Conservation (phyloP, 2,888 invertebrate species). For the Hermaeophaga mercurialis region DNA sequence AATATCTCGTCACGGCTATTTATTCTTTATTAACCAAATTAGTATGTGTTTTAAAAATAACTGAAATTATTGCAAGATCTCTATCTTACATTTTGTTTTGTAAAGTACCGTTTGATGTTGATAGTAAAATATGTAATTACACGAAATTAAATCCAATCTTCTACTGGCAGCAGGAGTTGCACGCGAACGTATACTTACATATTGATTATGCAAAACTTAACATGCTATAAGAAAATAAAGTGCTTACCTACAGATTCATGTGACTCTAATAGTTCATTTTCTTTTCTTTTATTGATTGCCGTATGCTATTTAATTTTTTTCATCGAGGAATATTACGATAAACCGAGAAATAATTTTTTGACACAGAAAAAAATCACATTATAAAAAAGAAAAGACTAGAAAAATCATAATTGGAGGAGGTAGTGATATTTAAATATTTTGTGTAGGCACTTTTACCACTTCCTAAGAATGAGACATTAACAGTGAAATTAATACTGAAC, state of each 20-base stretch:
- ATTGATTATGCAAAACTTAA: conserved; percentile 32
- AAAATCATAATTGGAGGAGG: no score
- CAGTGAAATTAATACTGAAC: no score
- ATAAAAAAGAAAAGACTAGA: no score
- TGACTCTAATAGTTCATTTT: conserved; percentile 16
- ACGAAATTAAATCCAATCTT: conserved; percentile 36
- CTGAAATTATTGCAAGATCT: conserved; percentile 17
- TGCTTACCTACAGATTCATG: conserved; percentile 20
- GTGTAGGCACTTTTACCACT: no score
- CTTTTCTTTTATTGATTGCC: conserved; percentile 15
- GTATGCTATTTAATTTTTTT: conserved; percentile 2
- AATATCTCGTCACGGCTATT: no score
- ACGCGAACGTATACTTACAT: conserved; percentile 29
- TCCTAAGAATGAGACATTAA: no score
- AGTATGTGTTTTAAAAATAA: conserved; percentile 8
- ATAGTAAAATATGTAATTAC: conserved; percentile 38
- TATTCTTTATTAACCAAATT: no score
- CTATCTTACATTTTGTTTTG: conserved; percentile 22
- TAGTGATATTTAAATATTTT: no score
- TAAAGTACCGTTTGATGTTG: conserved; percentile 34
- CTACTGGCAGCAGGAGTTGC: conserved; percentile 23
- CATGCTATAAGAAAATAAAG: conserved; percentile 32
- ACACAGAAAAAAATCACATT: no score
- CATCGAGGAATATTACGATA: background rate
- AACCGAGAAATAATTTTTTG: no score